Evolutionary conservation across 2,888 invertebrate species (phyloP).

Genomic region (Disparrhopalites patrizii): DNA sequence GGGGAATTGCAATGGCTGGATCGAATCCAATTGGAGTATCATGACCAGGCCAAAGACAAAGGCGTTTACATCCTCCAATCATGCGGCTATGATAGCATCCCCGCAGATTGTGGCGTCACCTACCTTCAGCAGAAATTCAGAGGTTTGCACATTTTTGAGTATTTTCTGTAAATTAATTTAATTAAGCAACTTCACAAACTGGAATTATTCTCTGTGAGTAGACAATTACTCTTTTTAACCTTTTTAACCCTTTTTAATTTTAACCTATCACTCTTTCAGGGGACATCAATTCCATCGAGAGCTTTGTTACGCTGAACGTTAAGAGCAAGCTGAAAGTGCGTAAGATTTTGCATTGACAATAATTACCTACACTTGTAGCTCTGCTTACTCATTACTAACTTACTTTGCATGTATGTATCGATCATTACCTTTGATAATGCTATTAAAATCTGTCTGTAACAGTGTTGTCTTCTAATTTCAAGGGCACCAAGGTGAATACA

Average conservation of each 20-base stretch:
- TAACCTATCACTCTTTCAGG: slow-evolving; percentile 53
- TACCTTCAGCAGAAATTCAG: slow-evolving; percentile 72
- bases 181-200: background rate
- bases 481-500: slow-evolving; percentile 59
- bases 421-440: background rate
- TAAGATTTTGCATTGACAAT: background rate
- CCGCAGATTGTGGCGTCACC: slow-evolving; percentile 77
- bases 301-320: slow-evolving; percentile 57
- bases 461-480: background rate
- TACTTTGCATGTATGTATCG: background rate
- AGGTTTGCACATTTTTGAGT: slow-evolving; percentile 56
- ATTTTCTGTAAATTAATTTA: background rate
- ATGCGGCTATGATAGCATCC: slow-evolving; percentile 91
- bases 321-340: background rate
- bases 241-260: background rate
- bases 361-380: background rate
- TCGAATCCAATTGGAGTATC: slow-evolving; percentile 74
- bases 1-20: slow-evolving; percentile 77
- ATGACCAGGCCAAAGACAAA: slow-evolving; percentile 66
- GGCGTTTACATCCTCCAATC: slow-evolving; percentile 81
- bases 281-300: slow-evolving; percentile 66
- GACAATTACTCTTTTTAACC: background rate
- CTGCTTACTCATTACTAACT: background rate
- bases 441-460: too few relatives aligned
- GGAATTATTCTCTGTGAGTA: background rate